Base-by-base conservation (phyloP, 1,140 invertebrate species). In the Helicoverpa zea region DNA sequence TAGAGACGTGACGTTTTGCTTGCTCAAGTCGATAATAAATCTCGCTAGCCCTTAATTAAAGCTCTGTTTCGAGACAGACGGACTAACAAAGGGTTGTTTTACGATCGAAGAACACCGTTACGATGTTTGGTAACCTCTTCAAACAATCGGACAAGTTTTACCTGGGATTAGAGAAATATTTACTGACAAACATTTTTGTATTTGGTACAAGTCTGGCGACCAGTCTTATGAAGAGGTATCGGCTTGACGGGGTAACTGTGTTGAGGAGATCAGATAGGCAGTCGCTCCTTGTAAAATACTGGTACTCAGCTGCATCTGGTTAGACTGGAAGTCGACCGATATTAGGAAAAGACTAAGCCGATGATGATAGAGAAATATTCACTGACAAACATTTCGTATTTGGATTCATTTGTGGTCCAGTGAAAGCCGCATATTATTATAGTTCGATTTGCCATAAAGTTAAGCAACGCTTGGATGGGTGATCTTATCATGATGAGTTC, bases 81-180 rank as follows among this genome's bases (percentile, higher is more conserved):
- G 35, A 47, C 52, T 10, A 74, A 74, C 66, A 66, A 18, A 73
- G 79, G 79, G 79, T 63, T 13, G 59, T 49, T 80, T 80, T 73
- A 80, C 79, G 68, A 80, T 12, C 47, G 66, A 80, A 80, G 79
- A 80, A 59, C 68, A 14, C 23, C 29, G 66, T 80, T 73, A 80
- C 79, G 79, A 73, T 80, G 79, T 80, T 47, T 80, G 68, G 43
- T 1, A 14, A 63, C 79, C 79, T 80, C 68, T 73, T 9, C 47
- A 80, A 80, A 80, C 68, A 70, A 73, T 70, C 18, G 52, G 52
- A 30, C 70, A 74, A 74, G 70, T 70, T 66, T 72, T 30, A 52
- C 68, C 68, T 30, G 49, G 16, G 68, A 54, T 29, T 23, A 29
- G 29, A 11, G 16, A 66, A 66, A 66, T 66, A 49, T 66, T 66